These are phyloP conservation scores for Oreochromis grahami DNA, from an alignment of 2,797 vertebrate genomes.

Conservation along the genomic window DNA sequence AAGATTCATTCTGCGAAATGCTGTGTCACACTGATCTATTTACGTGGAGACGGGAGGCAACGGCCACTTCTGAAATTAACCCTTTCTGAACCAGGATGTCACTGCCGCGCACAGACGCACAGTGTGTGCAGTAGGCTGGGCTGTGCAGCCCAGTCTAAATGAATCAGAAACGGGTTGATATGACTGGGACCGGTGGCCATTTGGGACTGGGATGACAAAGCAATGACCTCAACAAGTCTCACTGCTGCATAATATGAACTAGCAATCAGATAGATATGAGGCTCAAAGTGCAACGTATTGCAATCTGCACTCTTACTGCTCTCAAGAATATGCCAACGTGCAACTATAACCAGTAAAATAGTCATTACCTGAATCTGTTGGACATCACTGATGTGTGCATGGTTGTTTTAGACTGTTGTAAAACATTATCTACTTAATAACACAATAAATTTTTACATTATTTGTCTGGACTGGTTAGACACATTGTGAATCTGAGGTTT, in stretches of 20 bases:
- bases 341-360: neutral
- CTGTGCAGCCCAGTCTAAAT: slow-evolving; percentile 58
- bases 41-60: slow-evolving; percentile 52
- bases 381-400: neutral
- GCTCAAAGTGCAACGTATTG: slow-evolving; percentile 6
- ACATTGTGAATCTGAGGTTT: neutral
- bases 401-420: neutral
- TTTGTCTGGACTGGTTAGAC: neutral
- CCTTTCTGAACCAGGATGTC: slow-evolving; percentile 66
- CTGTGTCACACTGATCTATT: slow-evolving; percentile 60
- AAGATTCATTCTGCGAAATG: slow-evolving; percentile 56
- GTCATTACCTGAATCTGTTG: neutral
- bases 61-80: slow-evolving; percentile 75
- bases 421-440: neutral
- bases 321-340: neutral
- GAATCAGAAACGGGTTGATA: slow-evolving; percentile 70
- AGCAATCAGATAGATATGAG: slow-evolving; percentile 20
- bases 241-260: slow-evolving; percentile 21
- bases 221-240: slow-evolving; percentile 45
- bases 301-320: neutral
- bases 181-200: slow-evolving; percentile 69
- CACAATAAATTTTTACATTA: neutral
- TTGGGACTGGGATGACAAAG: slow-evolving; percentile 65
- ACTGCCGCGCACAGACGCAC: slow-evolving; percentile 11
- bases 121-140: slow-evolving; percentile 12